Conservation (phyloP, 2,113 vertebrate genomes). For the Kryptolebias marmoratus region DNA sequence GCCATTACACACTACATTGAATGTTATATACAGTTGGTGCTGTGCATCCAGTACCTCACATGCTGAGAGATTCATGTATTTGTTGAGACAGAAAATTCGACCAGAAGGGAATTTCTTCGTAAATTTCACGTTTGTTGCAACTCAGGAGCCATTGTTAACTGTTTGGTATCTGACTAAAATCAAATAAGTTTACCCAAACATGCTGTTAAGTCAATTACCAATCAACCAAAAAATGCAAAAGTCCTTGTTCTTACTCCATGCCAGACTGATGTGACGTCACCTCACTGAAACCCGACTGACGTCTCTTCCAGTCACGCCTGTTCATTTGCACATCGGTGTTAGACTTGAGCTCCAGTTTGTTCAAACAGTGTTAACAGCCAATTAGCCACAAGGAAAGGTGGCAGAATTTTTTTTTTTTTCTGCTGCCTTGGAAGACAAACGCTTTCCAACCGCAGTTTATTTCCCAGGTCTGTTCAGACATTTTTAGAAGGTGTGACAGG, state of each 20-base stretch:
- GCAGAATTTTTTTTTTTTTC: slow-evolving; percentile 50
- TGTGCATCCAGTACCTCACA: slow-evolving; percentile 31
- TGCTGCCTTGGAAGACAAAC: slow-evolving; percentile 53
- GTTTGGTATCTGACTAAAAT: not conserved
- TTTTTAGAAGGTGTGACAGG: slow-evolving; percentile 65
- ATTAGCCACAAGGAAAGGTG: slow-evolving; percentile 67
- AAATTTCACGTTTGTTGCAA: not conserved
- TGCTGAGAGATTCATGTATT: slow-evolving; percentile 14
- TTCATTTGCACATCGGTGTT: slow-evolving; percentile 57
- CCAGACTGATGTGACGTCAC: slow-evolving; percentile 9
- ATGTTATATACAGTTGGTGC: slow-evolving; percentile 44
- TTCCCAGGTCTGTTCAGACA: slow-evolving; percentile 66
- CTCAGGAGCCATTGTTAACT: not conserved
- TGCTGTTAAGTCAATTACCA: not conserved
- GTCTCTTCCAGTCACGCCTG: slow-evolving; percentile 37
- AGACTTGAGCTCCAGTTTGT: slow-evolving; percentile 51
- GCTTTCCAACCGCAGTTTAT: slow-evolving; percentile 63
- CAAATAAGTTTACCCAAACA: not conserved
- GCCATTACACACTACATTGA: slow-evolving; percentile 54
- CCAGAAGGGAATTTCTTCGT: not conserved
- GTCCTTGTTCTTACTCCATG: not conserved
- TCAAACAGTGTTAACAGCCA: slow-evolving; percentile 73
- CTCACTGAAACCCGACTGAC: slow-evolving; percentile 6
- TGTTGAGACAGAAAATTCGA: slow-evolving; percentile 13
- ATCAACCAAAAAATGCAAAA: not conserved